Conservation (phyloP, 2,797 vertebrate species). For the Chloroceryle amazona region DNA sequence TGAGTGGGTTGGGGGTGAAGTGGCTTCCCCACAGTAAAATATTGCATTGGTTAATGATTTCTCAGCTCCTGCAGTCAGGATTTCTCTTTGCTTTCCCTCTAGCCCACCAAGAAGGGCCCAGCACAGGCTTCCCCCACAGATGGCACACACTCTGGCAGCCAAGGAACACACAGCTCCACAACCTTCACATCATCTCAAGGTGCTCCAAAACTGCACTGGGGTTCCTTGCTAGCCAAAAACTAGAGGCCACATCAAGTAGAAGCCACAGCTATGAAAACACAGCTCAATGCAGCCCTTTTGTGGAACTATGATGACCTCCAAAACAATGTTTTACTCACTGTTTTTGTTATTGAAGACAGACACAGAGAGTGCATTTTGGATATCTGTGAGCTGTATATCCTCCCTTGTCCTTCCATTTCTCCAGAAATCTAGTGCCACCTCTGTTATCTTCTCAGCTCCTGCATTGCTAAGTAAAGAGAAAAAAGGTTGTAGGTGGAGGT, state of each 20-base stretch:
- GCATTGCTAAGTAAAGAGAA: constrained; percentile 85
- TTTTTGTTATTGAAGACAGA: constrained; percentile 93
- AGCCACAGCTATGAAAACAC: not conserved
- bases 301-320: not conserved
- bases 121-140: not conserved
- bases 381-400: constrained; percentile 88
- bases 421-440: constrained; percentile 92
- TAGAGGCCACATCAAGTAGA: not conserved
- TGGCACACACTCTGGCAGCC: not conserved
- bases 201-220: not conserved
- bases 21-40: not conserved
- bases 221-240: not conserved
- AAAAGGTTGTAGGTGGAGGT: not conserved
- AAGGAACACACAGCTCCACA: not conserved
- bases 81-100: not conserved
- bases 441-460: constrained; percentile 89
- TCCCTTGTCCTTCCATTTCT: constrained; percentile 85
- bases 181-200: not conserved
- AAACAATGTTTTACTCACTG: constrained; percentile 82
- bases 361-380: constrained; percentile 86
- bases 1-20: not conserved
- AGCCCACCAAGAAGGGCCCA: not conserved
- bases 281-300: not conserved
- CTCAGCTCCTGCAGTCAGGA: not conserved
- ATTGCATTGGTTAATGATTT: not conserved